Evolutionary conservation across 1,140 invertebrate genomes (phyloP).

Genomic region (Parapsyche elsis): DNA sequence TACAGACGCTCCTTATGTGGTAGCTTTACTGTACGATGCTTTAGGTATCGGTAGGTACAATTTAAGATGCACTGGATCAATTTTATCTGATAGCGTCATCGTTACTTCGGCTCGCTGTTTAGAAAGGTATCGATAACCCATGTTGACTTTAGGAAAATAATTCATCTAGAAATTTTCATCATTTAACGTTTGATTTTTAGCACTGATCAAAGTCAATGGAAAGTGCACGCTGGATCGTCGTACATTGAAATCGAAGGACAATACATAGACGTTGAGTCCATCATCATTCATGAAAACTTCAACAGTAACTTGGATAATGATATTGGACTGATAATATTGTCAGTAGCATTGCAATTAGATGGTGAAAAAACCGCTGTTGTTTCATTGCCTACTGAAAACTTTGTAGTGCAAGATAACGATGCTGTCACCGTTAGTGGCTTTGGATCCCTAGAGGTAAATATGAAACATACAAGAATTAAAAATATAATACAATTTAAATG

Average conservation of each 20-base stretch:
- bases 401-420: conserved; percentile 54
- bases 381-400: conserved; percentile 32
- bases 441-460: conserved; percentile 57
- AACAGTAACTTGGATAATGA: conserved; percentile 41
- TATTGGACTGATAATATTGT: conserved; percentile 30
- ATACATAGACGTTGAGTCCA: neutral
- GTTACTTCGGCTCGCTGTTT: conserved; percentile 75
- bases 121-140: conserved; percentile 46
- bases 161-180: neutral
- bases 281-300: conserved; percentile 20
- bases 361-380: neutral
- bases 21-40: conserved; percentile 39
- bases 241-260: conserved; percentile 34
- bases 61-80: conserved; percentile 40
- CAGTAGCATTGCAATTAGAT: conserved; percentile 5
- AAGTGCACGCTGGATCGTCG: conserved; percentile 39
- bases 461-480: neutral
- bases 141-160: neutral
- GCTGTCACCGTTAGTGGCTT: conserved; percentile 61
- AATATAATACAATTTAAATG: conserved; percentile 1
- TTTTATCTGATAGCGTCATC: conserved; percentile 67
- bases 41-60: conserved; percentile 19
- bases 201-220: neutral
- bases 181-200: neutral
- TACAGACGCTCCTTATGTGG: conserved; percentile 40